A percentile compares a stretch with the other conserved stretches of the same genome.
Conservation (phyloP, 2,113 vertebrate species). For the Beaufortia kweichowensis region DNA sequence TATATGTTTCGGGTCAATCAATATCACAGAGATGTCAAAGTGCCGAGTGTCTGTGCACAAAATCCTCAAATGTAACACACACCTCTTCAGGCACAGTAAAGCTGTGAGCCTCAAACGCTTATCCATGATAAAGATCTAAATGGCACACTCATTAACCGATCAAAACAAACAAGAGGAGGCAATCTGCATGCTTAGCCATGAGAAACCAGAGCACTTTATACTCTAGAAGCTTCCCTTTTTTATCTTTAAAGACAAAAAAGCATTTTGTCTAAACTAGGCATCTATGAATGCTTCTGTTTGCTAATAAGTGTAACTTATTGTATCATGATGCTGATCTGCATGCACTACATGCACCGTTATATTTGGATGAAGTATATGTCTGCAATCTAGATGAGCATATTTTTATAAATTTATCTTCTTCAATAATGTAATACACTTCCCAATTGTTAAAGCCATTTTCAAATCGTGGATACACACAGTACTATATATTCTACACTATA, state of each 20-base stretch:
- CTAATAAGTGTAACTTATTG: not conserved
- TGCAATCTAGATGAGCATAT: not conserved
- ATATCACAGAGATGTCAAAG: conserved; percentile 59
- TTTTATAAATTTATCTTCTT: not conserved
- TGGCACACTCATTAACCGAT: conserved; percentile 47
- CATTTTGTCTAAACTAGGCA: conserved; percentile 3
- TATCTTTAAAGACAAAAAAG: not conserved
- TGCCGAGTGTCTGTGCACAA: conserved; percentile 53
- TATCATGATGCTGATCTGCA: not conserved
- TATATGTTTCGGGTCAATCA: not conserved
- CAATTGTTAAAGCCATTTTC: no score
- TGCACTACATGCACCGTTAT: no score
- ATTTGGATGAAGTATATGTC: no score
- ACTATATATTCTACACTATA: no score
- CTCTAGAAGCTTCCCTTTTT: not conserved
- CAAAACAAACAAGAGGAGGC: conserved; percentile 44
- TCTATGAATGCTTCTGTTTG: not conserved
- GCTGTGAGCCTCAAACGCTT: conserved; percentile 64
- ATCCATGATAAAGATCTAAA: conserved; percentile 53
- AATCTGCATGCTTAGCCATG: conserved; percentile 31
- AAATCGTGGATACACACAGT: no score
- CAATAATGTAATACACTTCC: no score
- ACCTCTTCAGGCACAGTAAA: conserved; percentile 66
- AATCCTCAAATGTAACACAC: conserved; percentile 70
- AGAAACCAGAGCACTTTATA: conserved; percentile 18